Conservation (phyloP, 1,140 invertebrate genomes). For the Bilobella aurantiaca region DNA sequence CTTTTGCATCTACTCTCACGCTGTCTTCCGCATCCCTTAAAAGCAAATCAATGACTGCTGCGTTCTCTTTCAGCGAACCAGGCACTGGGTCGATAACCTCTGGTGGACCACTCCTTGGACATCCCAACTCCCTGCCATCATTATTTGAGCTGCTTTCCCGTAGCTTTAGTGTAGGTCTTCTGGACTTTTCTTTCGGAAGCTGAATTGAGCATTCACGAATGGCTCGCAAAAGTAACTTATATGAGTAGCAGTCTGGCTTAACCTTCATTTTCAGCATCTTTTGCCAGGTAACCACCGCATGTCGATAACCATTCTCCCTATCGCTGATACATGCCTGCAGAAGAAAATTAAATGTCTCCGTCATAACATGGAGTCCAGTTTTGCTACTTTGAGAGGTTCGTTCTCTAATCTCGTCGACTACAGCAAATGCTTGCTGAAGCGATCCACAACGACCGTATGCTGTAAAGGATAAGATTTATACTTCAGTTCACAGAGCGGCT, state of each 20-base stretch:
- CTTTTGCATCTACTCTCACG: background rate
- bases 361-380: conserved; percentile 51
- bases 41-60: background rate
- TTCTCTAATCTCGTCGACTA: conserved; percentile 85
- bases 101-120: no score
- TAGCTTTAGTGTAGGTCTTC: conserved; percentile 9
- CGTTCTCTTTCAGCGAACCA: background rate
- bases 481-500: conserved; percentile 11
- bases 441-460: conserved; percentile 73
- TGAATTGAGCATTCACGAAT: conserved; percentile 56
- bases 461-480: conserved; percentile 31
- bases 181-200: conserved; percentile 11
- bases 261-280: conserved; percentile 58
- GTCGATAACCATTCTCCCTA: conserved; percentile 62
- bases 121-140: no score
- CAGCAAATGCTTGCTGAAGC: conserved; percentile 58
- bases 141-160: conserved; percentile 24
- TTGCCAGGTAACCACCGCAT: conserved; percentile 71
- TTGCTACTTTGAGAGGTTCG: conserved; percentile 40
- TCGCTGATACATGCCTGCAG: conserved; percentile 70
- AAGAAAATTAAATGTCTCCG: conserved; percentile 64
- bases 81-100: background rate
- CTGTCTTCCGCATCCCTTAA: background rate
- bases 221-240: conserved; percentile 67
- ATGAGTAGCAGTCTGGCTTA: conserved; percentile 57